Conservation (phyloP, 1,140 invertebrate genomes). For the Neoseiulus cucumeris region DNA sequence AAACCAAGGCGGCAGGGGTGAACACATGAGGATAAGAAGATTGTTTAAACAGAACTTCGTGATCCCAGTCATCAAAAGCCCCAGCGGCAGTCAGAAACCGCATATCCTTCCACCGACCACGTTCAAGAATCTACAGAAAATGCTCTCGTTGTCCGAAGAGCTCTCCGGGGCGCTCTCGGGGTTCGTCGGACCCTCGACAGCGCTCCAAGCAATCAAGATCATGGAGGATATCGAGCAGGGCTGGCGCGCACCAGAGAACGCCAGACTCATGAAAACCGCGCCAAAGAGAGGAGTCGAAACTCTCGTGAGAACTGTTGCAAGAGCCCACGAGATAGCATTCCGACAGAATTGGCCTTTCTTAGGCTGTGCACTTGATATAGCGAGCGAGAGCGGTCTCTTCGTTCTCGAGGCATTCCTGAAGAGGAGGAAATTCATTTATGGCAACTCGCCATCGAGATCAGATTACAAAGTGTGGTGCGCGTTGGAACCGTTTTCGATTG, state of each 20-base stretch:
- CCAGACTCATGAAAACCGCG: constrained; percentile 44
- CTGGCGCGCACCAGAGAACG: constrained; percentile 20
- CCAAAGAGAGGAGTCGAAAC: constrained; percentile 61
- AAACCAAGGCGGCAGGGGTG: neutral
- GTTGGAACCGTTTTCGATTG: neutral
- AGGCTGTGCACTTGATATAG: constrained; percentile 50
- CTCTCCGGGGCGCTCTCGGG: constrained; percentile 50
- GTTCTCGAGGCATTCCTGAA: constrained; percentile 51
- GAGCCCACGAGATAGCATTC: constrained; percentile 53
- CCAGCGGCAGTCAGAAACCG: constrained; percentile 47
- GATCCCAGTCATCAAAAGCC: constrained; percentile 55
- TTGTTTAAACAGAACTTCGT: constrained; percentile 52
- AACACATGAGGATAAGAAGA: constrained; percentile 31
- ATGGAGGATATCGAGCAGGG: constrained; percentile 53
- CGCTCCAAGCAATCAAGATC: constrained; percentile 45
- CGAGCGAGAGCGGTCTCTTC: constrained; percentile 42
- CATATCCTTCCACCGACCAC: constrained; percentile 27
- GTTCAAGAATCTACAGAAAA: constrained; percentile 16
- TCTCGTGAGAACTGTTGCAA: constrained; percentile 51
- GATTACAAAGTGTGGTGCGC: neutral
- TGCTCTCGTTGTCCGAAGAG: constrained; percentile 31
- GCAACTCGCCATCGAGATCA: neutral
- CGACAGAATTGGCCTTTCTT: constrained; percentile 76
- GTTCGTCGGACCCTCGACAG: constrained; percentile 62
- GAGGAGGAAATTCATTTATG: constrained; percentile 12